These are phyloP conservation scores for Eupithecia pulchellata DNA, from an alignment of 2,888 invertebrate species.

Conservation along the genomic window DNA sequence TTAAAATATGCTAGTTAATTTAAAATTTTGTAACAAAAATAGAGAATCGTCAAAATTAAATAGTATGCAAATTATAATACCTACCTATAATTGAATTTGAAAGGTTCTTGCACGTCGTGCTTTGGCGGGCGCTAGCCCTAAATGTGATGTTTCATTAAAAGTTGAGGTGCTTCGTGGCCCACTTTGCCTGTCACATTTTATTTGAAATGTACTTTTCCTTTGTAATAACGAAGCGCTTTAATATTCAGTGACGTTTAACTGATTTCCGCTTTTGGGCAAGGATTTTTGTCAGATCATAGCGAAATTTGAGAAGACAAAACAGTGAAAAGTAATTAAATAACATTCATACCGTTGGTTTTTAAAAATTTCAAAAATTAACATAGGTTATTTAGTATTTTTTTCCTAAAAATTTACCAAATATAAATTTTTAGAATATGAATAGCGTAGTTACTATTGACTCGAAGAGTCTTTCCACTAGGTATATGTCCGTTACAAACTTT, in stretches of 20 bases:
- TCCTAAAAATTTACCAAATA: not conserved
- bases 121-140: slow-evolving; percentile 5
- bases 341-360: not conserved
- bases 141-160: slow-evolving; percentile 59
- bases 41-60: too few species aligned
- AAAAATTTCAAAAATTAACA: not conserved
- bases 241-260: not conserved
- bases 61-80: too few species aligned
- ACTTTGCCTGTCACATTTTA: slow-evolving; percentile 33
- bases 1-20: too few species aligned
- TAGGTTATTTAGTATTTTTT: not conserved
- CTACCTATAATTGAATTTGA: not conserved
- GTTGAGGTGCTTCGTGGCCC: slow-evolving; percentile 42
- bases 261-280: not conserved
- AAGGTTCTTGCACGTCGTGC: not conserved
- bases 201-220: slow-evolving; percentile 21
- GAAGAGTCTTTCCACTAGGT: too few species aligned
- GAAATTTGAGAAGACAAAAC: not conserved
- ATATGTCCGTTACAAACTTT: too few species aligned
- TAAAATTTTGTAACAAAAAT: too few species aligned
- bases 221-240: slow-evolving; percentile 7
- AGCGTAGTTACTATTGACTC: too few species aligned
- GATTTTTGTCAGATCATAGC: too few species aligned
- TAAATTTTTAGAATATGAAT: not conserved
- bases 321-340: not conserved